Conservation (phyloP, 2,113 vertebrate species). For the Cettia cetti region DNA sequence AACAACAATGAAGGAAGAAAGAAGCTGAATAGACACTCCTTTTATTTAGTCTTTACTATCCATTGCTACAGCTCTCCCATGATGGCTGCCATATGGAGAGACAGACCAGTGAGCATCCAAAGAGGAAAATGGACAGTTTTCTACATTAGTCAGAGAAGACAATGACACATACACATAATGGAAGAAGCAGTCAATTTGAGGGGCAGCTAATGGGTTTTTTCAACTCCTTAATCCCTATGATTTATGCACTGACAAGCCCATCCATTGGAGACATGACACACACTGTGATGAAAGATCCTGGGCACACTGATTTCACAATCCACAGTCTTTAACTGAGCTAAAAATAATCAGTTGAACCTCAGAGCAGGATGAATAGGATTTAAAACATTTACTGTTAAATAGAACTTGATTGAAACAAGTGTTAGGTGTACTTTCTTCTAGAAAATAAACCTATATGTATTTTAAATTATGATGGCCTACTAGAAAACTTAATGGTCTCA, state of each 20-base stretch:
- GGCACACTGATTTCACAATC: neutral
- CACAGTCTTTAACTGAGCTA: neutral
- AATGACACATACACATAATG: neutral
- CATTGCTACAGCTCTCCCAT: neutral
- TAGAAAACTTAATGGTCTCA: neutral
- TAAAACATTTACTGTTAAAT: neutral
- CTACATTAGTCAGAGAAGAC: neutral
- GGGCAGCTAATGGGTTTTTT: neutral
- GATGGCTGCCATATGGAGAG: neutral
- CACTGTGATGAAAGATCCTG: neutral
- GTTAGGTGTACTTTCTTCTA: fast-evolving
- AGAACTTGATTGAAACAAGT: neutral
- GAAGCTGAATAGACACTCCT: neutral
- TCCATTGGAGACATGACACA: neutral
- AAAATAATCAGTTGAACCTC: neutral
- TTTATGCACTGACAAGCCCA: neutral
- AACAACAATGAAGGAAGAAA: neutral
- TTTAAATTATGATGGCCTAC: neutral
- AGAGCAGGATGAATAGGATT: neutral
- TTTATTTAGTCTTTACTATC: neutral
- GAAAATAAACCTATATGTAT: neutral
- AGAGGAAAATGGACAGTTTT: neutral
- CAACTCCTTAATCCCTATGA: neutral
- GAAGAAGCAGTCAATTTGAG: neutral
- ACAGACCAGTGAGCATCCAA: neutral